These are phyloP conservation scores for Tachysurus vachellii DNA, from an alignment of 2,113 vertebrate genomes.

Conservation along the genomic window DNA sequence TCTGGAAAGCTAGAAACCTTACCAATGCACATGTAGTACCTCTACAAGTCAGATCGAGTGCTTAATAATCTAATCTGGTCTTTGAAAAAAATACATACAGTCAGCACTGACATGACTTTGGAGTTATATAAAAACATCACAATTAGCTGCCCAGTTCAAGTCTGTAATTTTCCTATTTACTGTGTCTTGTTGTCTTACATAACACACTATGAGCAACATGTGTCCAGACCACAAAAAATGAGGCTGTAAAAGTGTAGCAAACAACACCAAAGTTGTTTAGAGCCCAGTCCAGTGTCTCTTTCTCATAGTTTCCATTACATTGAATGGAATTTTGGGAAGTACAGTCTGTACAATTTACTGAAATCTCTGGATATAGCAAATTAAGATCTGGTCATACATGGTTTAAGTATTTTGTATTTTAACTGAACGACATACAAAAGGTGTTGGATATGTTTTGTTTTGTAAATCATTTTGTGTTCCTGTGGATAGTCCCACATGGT, in stretches of 20 bases:
- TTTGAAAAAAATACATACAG: background rate
- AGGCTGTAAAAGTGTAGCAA: constrained; percentile 38
- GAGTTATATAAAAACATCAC: constrained; percentile 1
- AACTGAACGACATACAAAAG: background rate
- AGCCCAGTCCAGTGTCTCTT: constrained; percentile 16
- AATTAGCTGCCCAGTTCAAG: constrained; percentile 4
- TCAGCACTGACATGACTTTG: constrained; percentile 6
- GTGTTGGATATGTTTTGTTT: background rate
- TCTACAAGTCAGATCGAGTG: background rate
- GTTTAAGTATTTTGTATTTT: background rate
- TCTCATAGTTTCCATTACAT: constrained; percentile 22
- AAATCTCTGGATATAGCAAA: background rate
- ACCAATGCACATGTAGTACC: background rate
- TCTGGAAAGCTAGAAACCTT: background rate
- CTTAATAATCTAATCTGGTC: background rate
- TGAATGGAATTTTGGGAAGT: constrained; percentile 9
- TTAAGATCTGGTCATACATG: background rate
- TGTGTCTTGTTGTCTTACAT: constrained; percentile 27
- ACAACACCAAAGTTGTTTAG: constrained; percentile 34
- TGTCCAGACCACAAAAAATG: constrained; percentile 18
- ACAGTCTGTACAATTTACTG: background rate
- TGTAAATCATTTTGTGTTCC: background rate
- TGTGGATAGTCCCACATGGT: background rate
- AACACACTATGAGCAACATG: constrained; percentile 34
- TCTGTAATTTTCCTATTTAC: constrained; percentile 30